Evolutionary conservation across 2,113 vertebrate genomes (phyloP).

Genomic region (Falco punctatus): DNA sequence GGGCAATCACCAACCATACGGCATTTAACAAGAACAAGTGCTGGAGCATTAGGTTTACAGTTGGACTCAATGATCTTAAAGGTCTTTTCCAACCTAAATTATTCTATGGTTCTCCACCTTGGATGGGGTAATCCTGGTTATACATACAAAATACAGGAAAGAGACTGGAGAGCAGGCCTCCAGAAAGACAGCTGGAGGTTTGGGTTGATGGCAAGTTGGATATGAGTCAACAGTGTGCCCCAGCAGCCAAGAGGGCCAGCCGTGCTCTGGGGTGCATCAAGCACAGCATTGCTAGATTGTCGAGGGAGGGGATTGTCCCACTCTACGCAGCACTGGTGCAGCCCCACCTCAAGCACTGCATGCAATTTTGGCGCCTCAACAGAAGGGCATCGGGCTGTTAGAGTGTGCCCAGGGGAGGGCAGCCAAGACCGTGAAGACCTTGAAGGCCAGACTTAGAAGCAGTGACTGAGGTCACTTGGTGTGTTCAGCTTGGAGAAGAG

Average conservation of each 20-base stretch:
- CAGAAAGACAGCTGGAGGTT: background rate
- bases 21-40: background rate
- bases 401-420: background rate
- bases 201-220: background rate
- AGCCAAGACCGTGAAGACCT: background rate
- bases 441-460: fast-evolving
- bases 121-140: background rate
- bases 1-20: background rate
- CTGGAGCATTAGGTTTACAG: too few relatives aligned
- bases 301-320: background rate
- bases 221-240: background rate
- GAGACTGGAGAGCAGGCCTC: background rate
- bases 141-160: background rate
- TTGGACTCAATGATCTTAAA: too few relatives aligned
- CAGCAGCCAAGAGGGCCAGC: background rate
- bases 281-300: too few relatives aligned
- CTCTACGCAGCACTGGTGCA: fast-evolving
- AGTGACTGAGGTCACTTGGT: background rate
- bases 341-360: too few relatives aligned
- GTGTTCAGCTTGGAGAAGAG: background rate
- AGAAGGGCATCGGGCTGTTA: background rate
- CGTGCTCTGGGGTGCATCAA: background rate
- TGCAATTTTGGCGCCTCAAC: background rate
- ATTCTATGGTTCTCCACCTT: background rate
- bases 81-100: too few relatives aligned